These are phyloP conservation scores for Petrolisthes cinctipes DNA, from an alignment of 2,888 invertebrate species.

Conservation along the genomic window DNA sequence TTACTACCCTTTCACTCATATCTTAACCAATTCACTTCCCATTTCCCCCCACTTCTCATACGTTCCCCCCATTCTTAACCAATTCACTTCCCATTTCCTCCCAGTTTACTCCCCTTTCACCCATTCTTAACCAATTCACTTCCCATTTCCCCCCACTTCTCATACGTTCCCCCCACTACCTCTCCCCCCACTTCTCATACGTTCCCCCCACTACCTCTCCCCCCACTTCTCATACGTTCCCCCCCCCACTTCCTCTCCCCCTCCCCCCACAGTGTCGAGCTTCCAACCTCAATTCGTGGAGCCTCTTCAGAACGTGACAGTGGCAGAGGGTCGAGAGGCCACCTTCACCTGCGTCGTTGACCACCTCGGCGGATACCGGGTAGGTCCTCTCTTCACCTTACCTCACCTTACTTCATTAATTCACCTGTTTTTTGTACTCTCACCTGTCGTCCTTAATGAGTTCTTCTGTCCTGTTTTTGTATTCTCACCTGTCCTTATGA, in stretches of 20 bases:
- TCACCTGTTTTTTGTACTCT: not conserved
- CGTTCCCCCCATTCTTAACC: not conserved
- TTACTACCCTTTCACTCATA: not conserved
- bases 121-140: not conserved
- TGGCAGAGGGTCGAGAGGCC: slow-evolving; percentile 85
- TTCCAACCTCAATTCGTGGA: slow-evolving; percentile 85
- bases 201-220: not conserved
- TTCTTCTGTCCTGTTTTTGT: not conserved
- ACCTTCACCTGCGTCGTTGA: slow-evolving; percentile 88
- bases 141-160: not conserved
- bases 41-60: not conserved
- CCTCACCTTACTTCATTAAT: not conserved
- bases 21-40: not conserved
- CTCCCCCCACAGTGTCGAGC: slow-evolving; percentile 69
- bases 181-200: not conserved
- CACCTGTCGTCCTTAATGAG: not conserved
- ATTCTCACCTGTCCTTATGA: not conserved
- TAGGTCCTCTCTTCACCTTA: slow-evolving; percentile 75
- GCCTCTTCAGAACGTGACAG: slow-evolving; percentile 85
- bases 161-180: not conserved
- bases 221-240: not conserved
- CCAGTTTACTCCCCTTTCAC: not conserved
- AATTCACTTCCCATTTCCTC: not conserved
- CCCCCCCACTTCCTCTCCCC: not conserved
- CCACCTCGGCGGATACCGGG: slow-evolving; percentile 88